These are phyloP conservation scores for Callosobruchus maculatus DNA, from an alignment of 2,888 invertebrate genomes.

Conservation along the genomic window DNA sequence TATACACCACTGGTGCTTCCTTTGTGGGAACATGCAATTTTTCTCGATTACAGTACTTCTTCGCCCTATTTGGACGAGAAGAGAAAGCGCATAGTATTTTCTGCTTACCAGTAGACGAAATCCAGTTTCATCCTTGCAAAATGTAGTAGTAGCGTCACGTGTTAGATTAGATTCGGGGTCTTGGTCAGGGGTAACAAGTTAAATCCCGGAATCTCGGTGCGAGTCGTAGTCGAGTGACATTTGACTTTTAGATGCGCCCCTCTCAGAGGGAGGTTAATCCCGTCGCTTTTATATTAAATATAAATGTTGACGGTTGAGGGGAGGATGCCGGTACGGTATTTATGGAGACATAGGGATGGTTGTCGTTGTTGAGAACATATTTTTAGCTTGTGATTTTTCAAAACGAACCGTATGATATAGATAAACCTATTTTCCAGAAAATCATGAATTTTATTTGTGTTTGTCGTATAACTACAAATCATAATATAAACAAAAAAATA, in stretches of 20 bases:
- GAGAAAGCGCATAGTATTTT: too few species aligned
- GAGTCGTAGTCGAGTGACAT: slow-evolving; percentile 32
- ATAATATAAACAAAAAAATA: too few species aligned
- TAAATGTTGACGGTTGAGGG: neutral
- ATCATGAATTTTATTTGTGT: too few species aligned
- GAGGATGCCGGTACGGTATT: neutral
- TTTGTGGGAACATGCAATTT: too few species aligned
- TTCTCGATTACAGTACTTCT: too few species aligned
- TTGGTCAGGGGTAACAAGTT: neutral
- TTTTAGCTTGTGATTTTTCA: neutral
- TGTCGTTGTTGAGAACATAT: neutral
- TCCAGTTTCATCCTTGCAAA: neutral
- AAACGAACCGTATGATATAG: too few species aligned
- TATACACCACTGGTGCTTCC: too few species aligned
- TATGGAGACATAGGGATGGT: neutral
- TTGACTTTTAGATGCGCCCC: slow-evolving; percentile 51
- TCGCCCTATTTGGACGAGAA: too few species aligned
- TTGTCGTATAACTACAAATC: too few species aligned
- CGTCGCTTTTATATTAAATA: slow-evolving; percentile 10
- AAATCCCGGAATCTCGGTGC: neutral
- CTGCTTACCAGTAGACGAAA: too few species aligned
- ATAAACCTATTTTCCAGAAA: too few species aligned
- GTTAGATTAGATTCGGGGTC: neutral
- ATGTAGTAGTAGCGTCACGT: neutral
- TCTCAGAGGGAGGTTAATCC: slow-evolving; percentile 39